Percentiles rank a stretch among this genome's conserved stretches.
These are phyloP conservation scores for Drosophila guanche DNA, from an alignment of 1,140 invertebrate genomes.

Conservation along the genomic window DNA sequence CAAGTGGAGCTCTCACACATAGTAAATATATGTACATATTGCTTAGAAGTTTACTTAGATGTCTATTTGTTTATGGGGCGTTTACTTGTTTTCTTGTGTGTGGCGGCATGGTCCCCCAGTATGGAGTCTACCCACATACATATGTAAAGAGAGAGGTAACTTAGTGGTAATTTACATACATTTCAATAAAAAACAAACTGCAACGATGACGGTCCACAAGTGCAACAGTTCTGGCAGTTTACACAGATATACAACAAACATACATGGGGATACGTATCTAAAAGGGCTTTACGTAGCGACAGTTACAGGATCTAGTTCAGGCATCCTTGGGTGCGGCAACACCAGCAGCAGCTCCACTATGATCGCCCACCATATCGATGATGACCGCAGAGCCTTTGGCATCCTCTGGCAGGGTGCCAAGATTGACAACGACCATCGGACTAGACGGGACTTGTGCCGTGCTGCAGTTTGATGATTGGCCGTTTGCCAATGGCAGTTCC, in stretches of 20 bases:
- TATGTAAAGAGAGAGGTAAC: slow-evolving; percentile 34
- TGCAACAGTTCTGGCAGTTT: slow-evolving; percentile 39
- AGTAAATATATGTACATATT: too few species aligned
- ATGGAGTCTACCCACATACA: slow-evolving; percentile 4
- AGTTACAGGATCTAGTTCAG: not conserved
- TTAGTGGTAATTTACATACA: slow-evolving; percentile 18
- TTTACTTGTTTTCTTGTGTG: too few species aligned
- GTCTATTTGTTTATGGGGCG: too few species aligned
- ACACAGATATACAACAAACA: slow-evolving; percentile 31
- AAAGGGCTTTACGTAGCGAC: slow-evolving; percentile 3
- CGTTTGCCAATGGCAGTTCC: slow-evolving; percentile 38
- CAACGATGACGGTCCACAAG: not conserved
- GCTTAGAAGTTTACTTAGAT: too few species aligned
- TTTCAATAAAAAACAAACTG: slow-evolving; percentile 9
- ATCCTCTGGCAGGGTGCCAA: not conserved
- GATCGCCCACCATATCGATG: slow-evolving; percentile 62
- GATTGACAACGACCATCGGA: slow-evolving; percentile 7
- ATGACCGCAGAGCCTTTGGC: slow-evolving; percentile 9
- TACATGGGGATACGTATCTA: slow-evolving; percentile 13
- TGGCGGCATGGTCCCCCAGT: not conserved
- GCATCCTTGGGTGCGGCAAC: slow-evolving; percentile 24
- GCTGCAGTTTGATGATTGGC: slow-evolving; percentile 32
- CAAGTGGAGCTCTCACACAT: too few species aligned
- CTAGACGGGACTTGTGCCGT: slow-evolving; percentile 44
- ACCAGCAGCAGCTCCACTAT: not conserved